phyloP scores from a whole-genome alignment of 2,797 vertebrate genomes.

The Neosilurus mollespiculum region DNA sequence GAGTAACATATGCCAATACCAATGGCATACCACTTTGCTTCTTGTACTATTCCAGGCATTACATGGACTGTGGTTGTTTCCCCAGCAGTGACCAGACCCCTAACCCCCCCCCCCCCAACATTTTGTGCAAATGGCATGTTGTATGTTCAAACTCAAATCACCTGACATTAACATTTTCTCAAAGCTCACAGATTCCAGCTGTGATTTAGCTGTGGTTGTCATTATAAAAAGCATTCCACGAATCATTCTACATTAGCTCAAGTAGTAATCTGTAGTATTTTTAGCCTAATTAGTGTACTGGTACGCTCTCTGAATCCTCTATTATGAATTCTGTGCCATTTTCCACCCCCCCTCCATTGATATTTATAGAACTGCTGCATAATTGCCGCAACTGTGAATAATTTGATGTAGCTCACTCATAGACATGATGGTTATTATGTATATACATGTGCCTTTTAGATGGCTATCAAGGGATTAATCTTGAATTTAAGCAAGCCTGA shows the following conservation, averaged over 20 bases:
- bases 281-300: slow-evolving; percentile 27
- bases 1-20: no score
- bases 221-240: not conserved
- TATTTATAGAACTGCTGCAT: slow-evolving; percentile 30
- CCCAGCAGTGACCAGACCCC: not conserved
- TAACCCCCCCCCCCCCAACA: not conserved
- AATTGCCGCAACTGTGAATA: slow-evolving; percentile 28
- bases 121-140: not conserved
- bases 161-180: not conserved
- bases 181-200: not conserved
- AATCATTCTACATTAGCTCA: slow-evolving; percentile 9
- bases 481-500: slow-evolving; percentile 13
- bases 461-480: slow-evolving; percentile 45
- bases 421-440: slow-evolving; percentile 31
- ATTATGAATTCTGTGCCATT: not conserved
- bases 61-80: not conserved
- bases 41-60: not conserved
- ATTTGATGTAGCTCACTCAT: not conserved
- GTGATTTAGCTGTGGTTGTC: no score
- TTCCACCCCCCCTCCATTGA: not conserved
- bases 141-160: not conserved
- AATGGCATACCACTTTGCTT: not conserved
- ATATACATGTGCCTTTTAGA: slow-evolving; percentile 25
- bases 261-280: slow-evolving; percentile 20
- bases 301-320: not conserved